Evolutionary conservation across 1,140 invertebrate species (phyloP).

Genomic region (Planococcus citri): DNA sequence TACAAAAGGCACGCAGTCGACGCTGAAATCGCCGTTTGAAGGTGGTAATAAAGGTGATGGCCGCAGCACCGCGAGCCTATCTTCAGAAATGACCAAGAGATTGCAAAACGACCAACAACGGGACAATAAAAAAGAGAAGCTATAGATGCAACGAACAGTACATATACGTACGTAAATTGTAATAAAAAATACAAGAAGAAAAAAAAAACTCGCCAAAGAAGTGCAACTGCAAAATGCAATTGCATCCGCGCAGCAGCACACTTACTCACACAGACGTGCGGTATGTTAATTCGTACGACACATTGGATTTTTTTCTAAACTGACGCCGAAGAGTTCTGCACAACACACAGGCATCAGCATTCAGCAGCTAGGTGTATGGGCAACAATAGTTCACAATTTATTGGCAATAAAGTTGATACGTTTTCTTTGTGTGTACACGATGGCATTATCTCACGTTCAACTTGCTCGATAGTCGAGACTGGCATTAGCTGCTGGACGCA

Average conservation of each 20-base stretch:
- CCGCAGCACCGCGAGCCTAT: too few relatives aligned
- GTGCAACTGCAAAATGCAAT: neutral
- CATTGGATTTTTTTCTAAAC: neutral
- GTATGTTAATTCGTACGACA: constrained; percentile 20
- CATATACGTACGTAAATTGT: too few relatives aligned
- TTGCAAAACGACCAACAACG: too few relatives aligned
- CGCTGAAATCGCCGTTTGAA: too few relatives aligned
- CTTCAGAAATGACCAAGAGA: too few relatives aligned
- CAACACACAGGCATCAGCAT: too few relatives aligned
- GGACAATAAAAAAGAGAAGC: too few relatives aligned
- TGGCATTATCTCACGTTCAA: constrained; percentile 9
- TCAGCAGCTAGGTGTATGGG: too few relatives aligned
- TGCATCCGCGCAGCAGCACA: neutral
- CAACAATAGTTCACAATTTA: constrained; percentile 20
- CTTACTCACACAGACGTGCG: neutral
- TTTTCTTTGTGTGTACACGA: neutral
- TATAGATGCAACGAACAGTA: neutral
- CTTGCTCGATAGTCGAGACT: too few relatives aligned
- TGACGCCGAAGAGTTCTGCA: neutral
- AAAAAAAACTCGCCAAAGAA: neutral
- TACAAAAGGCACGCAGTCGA: too few relatives aligned
- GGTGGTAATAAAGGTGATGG: too few relatives aligned
- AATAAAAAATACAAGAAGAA: neutral
- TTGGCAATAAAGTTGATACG: constrained; percentile 17
- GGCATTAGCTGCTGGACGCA: neutral